Conservation (phyloP, 2,888 invertebrate species). For the Drosophila imparisetae region DNA sequence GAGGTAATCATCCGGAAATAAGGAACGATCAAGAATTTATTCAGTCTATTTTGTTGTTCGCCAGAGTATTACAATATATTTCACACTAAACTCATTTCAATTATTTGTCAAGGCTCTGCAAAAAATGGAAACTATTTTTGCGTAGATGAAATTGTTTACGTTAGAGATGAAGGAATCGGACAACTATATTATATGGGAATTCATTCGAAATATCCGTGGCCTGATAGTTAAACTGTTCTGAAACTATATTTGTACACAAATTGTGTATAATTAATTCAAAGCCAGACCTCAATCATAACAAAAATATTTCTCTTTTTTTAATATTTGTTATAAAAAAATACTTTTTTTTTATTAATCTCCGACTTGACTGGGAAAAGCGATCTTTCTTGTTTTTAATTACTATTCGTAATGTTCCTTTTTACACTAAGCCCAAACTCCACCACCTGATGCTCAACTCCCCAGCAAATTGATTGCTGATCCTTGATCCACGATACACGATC, state of each 20-base stretch:
- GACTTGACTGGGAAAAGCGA: background rate
- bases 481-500: background rate
- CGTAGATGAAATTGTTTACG: background rate
- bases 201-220: background rate
- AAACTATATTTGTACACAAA: background rate
- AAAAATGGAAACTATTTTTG: background rate
- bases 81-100: background rate
- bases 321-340: background rate
- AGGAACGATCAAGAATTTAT: background rate
- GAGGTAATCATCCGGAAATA: background rate
- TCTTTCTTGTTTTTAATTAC: background rate
- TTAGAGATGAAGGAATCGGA: background rate
- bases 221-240: background rate
- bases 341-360: too few relatives aligned
- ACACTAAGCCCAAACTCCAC: background rate
- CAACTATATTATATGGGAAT: background rate
- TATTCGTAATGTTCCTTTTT: background rate
- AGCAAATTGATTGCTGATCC: slow-evolving; percentile 5
- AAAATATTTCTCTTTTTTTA: background rate
- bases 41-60: background rate
- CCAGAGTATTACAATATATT: background rate
- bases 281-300: background rate
- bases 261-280: background rate
- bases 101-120: background rate
- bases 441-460: slow-evolving; percentile 14